Evolutionary conservation across 2,113 vertebrate species (phyloP).

Genomic region (Pachyramphus minor): DNA sequence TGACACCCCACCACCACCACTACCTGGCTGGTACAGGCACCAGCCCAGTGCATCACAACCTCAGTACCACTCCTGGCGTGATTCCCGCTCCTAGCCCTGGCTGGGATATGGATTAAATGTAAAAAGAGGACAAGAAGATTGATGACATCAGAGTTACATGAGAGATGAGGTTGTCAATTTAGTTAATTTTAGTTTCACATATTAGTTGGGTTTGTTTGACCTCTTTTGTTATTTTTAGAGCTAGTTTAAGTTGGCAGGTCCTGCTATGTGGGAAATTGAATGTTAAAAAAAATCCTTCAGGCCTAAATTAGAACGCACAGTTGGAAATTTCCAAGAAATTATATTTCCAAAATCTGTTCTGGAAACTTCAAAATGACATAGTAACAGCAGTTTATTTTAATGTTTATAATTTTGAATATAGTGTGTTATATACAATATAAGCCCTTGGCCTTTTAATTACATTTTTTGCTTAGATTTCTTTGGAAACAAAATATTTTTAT

Average conservation of each 20-base stretch:
- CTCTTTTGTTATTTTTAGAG: slow-evolving; percentile 24
- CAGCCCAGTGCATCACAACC: rapidly evolving
- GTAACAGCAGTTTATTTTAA: neutral
- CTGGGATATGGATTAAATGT: neutral
- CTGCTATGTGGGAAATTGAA: slow-evolving; percentile 1
- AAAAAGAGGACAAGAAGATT: neutral
- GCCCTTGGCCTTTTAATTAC: neutral
- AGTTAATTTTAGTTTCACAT: neutral
- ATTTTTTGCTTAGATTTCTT: neutral
- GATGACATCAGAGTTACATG: neutral
- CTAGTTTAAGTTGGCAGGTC: slow-evolving; percentile 10
- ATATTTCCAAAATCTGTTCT: slow-evolving; percentile 3
- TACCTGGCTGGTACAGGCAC: rapidly evolving
- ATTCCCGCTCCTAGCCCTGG: neutral
- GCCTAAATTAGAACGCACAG: neutral
- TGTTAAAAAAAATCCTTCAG: neutral
- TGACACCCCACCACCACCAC: rapidly evolving
- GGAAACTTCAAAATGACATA: neutral
- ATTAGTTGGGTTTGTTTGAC: neutral
- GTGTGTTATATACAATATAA: neutral
- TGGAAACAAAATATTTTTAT: neutral
- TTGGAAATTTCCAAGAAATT: slow-evolving; percentile 48
- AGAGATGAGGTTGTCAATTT: neutral
- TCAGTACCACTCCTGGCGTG: neutral
- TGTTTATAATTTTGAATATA: neutral